Percentiles rank a stretch among this genome's conserved stretches.
Conservation (phyloP, 1,140 invertebrate species). For the Hydropsyche tenuis region DNA sequence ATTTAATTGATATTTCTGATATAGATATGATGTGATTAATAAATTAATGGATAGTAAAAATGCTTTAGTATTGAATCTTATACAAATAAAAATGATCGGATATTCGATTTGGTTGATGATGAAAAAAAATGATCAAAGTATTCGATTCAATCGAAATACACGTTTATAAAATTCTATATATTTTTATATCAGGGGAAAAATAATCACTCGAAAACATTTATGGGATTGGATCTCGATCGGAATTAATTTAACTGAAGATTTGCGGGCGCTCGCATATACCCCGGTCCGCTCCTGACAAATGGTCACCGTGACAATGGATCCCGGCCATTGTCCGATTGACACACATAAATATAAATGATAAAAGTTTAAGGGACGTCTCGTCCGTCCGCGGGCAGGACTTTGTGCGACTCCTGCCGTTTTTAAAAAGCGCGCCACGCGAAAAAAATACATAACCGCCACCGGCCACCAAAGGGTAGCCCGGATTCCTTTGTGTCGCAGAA, state of each 20-base stretch:
- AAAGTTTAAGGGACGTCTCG: conserved; percentile 10
- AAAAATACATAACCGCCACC: conserved; percentile 12
- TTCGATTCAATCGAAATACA: not conserved
- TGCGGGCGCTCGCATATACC: not conserved
- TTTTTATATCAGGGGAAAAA: not conserved
- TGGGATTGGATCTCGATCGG: too few species aligned
- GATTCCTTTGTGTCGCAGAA: conserved; percentile 16
- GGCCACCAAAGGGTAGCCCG: conserved; percentile 16
- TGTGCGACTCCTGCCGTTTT: not conserved
- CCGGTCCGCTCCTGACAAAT: not conserved
- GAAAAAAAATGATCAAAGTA: too few species aligned
- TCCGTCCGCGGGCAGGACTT: not conserved
- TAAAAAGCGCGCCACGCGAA: not conserved
- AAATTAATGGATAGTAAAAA: too few species aligned
- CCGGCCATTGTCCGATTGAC: conserved; percentile 11
- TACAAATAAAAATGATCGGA: too few species aligned
- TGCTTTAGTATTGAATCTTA: too few species aligned
- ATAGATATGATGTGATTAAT: too few species aligned
- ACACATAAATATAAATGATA: conserved; percentile 29
- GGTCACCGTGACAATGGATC: conserved; percentile 18
- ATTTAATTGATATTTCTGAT: too few species aligned
- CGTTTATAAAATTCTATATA: not conserved
- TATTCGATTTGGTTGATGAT: too few species aligned
- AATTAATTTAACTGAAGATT: too few species aligned
- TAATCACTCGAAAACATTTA: too few species aligned